Evolutionary conservation across 1,140 invertebrate species (phyloP), one percentile per base, ranked within the genome.

Genomic region (Neuroterus valhalla): DNA sequence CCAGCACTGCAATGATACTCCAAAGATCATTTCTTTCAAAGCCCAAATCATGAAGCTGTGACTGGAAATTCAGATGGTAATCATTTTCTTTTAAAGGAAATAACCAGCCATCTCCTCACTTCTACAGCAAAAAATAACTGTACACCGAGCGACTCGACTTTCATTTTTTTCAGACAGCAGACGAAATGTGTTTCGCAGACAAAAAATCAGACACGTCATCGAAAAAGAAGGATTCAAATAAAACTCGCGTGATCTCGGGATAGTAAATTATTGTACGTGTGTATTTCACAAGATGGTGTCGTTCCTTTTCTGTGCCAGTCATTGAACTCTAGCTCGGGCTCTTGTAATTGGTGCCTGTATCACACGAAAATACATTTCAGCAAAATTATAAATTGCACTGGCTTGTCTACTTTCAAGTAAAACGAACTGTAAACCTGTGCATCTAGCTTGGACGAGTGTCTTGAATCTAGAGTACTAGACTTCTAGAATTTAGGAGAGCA

Each of bases 301-400:
- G 74, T 81, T 85, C 77, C 81, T 86, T 87, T 87, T 88, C 86
- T 83, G 83, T 86, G 84, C 81, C 86, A 88, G 86, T 86, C 86
- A 86, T 86, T 87, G 86, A 88, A 88, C 86, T 85, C 84, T 62
- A 31, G 17, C 62, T 62, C 15, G 71, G 72, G 46, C 72, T 66
- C 68, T 78, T 69, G 48, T 42, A 11, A 71, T 38, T 48, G 72
- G 43, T 62, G 71, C 11, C 71, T 67, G 43, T 76, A 62, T 62
- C 62, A 71, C 67, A 81, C 80, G 46, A 83, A 86, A 84, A 85
- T 82, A 82, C 66, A 82, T 71, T 69, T 23, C 26, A 15, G 55
- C 14, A 62, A 62, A 62, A 62, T 62, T 26, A 55, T 62, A 31
- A 3, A 48, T 48, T 48, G 46, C 46, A 48, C 17, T 48, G 15